Conservation (phyloP, 2,797 vertebrate species). For the Sebastes iracundus region DNA sequence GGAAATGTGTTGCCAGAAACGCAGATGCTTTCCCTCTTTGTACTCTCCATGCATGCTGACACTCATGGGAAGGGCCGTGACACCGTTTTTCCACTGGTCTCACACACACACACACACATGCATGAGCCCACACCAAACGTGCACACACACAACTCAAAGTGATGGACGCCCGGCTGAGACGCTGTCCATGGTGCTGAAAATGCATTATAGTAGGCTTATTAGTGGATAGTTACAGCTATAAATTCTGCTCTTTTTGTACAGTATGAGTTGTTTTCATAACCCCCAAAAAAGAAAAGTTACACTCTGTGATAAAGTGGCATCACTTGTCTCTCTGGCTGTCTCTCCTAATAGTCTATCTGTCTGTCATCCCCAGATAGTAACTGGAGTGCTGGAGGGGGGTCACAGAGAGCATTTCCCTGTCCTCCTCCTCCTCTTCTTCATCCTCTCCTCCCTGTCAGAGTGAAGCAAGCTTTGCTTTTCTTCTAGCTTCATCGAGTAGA, state of each 20-base stretch:
- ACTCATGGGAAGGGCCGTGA: conserved; percentile 65
- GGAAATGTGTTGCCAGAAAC: conserved; percentile 59
- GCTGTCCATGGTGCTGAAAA: conserved; percentile 32
- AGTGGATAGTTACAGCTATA: too few species aligned
- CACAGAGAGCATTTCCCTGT: conserved; percentile 17
- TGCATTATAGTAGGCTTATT: background rate
- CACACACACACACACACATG: conserved; percentile 3
- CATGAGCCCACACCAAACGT: background rate
- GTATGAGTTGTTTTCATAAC: conserved; percentile 2
- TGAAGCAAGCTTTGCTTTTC: conserved; percentile 29
- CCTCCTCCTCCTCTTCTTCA: background rate
- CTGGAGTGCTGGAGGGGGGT: conserved; percentile 12
- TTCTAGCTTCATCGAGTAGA: conserved; percentile 25
- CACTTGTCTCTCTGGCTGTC: conserved; percentile 22
- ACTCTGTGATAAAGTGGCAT: background rate
- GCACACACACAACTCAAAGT: background rate
- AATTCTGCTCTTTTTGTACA: background rate
- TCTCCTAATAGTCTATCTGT: background rate
- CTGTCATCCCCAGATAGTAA: background rate
- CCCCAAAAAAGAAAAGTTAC: background rate
- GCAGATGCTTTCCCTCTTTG: conserved; percentile 73
- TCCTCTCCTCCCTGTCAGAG: conserved; percentile 49
- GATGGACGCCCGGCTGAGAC: background rate
- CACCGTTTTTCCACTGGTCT: conserved; percentile 67
- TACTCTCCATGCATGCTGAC: conserved; percentile 71